A percentile compares a stretch with the other conserved stretches of the same genome.
These are phyloP conservation scores for Hirtodrosophila alboralis DNA, from an alignment of 2,888 invertebrate genomes.

Conservation along the genomic window DNA sequence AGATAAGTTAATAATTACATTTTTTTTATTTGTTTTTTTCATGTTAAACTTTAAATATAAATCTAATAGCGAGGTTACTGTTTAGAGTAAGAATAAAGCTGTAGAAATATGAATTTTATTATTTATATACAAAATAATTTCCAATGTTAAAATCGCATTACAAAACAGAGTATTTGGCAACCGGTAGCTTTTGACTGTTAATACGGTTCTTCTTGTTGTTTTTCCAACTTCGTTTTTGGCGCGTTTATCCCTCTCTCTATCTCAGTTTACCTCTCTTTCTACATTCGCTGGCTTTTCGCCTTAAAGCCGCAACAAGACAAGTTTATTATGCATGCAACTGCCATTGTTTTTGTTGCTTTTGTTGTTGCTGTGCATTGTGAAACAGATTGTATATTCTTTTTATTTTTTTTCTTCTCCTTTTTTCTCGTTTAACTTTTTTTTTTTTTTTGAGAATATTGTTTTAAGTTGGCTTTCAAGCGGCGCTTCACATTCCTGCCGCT, in stretches of 20 bases:
- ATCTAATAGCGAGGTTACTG: too few species aligned
- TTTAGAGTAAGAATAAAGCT: too few species aligned
- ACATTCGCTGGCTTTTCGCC: conserved; percentile 5
- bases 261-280: neutral
- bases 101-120: too few species aligned
- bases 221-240: conserved; percentile 27
- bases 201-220: neutral
- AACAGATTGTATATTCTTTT: conserved; percentile 43
- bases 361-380: conserved; percentile 42
- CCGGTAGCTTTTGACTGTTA: too few species aligned
- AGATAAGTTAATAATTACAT: too few species aligned
- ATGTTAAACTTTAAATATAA: too few species aligned
- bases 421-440: too few species aligned
- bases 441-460: conserved; percentile 49
- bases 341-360: conserved; percentile 49
- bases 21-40: too few species aligned
- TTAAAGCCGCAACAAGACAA: conserved; percentile 46
- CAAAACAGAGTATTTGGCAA: too few species aligned
- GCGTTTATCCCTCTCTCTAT: neutral
- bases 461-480: conserved; percentile 60
- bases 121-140: too few species aligned
- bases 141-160: too few species aligned
- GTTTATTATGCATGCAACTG: conserved; percentile 67
- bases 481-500: conserved; percentile 40
- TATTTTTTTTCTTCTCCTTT: too few species aligned